Evolutionary conservation across 1,140 invertebrate species (phyloP), one percentile per base, ranked within the genome.

Genomic region (Temnothorax curvispinosus): DNA sequence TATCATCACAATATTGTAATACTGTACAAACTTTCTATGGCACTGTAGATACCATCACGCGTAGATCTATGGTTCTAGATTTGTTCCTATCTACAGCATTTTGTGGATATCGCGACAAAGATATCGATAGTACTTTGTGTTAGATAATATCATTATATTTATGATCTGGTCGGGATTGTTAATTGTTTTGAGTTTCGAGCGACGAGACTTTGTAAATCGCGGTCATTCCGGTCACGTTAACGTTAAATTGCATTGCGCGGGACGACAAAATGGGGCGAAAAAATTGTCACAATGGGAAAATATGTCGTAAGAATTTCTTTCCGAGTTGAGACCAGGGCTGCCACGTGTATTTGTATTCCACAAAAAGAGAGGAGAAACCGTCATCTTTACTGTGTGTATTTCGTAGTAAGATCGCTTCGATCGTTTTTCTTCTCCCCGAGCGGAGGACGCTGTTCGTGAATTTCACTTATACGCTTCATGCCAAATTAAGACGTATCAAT

Each of bases 401-500:
- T 84, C 9, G 41, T 84, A 84, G 54, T 47, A 84, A 74, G 38
- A 82, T 80, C 13, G 60, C 41, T 60, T 75, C 54, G 41, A 80
- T 27, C 27, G 27, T 13, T 67, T 50, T 69, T 80, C 62, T 38
- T 52, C 54, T 41, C 60, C 21, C 18, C n/a, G 27, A 72, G 50
- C 38, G 41, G 27, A 60, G 32, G 18, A 27, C 7, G 41, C 18
- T 75, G 32, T 84, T 84, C 3, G 13, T 74, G 69, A 84, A 75
- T 41, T 74, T 74, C 80, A 60, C 54, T 75, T 47, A 21, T 84
- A 84, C 54, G 80, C 80, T 84, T 74, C 54, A 84, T 75, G 80
- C 80, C 80, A 84, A 84, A 84, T 84, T 84, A 50, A 84, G 56
- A 84, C 54, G 80, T 84, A 84, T 84, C 80, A 74, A 82, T 84